A percentile compares a stretch with the other conserved stretches of the same genome.
Conservation (phyloP, 2,113 vertebrate genomes). For the Morone chrysops region DNA sequence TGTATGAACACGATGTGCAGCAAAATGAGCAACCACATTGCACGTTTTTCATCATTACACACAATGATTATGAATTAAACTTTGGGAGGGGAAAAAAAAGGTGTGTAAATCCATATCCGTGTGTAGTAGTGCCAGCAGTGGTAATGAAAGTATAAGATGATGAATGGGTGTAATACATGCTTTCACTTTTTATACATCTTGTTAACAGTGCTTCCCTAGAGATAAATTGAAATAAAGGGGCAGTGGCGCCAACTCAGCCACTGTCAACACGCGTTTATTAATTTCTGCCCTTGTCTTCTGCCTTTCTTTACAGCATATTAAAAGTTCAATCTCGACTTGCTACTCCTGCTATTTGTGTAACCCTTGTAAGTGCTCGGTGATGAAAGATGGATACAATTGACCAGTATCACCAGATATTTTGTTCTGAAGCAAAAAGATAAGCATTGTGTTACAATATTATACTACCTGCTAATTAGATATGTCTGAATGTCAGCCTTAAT, state of each 20-base stretch:
- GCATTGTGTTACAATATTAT: neutral
- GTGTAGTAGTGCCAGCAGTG: constrained; percentile 65
- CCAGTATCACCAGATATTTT: neutral
- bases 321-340: constrained; percentile 46
- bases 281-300: constrained; percentile 57
- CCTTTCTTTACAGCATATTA: constrained; percentile 56
- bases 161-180: constrained; percentile 82
- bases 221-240: constrained; percentile 78
- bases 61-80: constrained; percentile 83
- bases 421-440: neutral
- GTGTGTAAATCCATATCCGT: constrained; percentile 73
- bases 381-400: constrained; percentile 8
- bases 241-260: constrained; percentile 50
- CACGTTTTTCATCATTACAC: constrained; percentile 82
- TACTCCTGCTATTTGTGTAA: neutral
- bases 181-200: constrained; percentile 83
- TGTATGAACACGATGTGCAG: constrained; percentile 75
- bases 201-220: constrained; percentile 76
- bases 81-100: constrained; percentile 18
- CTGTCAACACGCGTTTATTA: constrained; percentile 67
- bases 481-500: neutral
- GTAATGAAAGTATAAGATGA: constrained; percentile 81
- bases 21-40: constrained; percentile 73
- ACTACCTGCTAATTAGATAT: neutral
- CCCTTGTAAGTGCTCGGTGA: neutral